These are phyloP conservation scores for Gambusia holbrooki DNA, from an alignment of 2,113 vertebrate genomes.

Conservation along the genomic window DNA sequence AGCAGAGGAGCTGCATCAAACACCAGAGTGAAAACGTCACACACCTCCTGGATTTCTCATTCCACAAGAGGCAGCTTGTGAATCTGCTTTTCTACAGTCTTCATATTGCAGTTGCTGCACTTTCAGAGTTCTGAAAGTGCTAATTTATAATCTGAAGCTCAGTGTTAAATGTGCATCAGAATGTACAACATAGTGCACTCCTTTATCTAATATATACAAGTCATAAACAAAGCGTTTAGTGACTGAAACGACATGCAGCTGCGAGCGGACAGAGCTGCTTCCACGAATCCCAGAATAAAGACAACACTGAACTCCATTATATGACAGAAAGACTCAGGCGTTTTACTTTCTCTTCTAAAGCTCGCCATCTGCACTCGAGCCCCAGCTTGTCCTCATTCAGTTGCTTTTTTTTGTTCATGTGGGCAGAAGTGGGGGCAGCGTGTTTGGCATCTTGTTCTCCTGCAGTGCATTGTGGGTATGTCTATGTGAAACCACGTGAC, in stretches of 20 bases:
- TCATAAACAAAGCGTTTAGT: neutral
- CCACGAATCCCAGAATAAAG: neutral
- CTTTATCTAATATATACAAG: neutral
- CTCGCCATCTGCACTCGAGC: neutral
- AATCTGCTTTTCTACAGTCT: neutral
- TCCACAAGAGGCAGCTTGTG: neutral
- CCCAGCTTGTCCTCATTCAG: neutral
- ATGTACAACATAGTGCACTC: neutral
- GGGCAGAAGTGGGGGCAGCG: neutral
- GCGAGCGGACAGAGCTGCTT: neutral
- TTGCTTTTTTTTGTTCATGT: neutral
- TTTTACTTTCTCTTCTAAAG: neutral
- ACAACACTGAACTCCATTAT: too few relatives aligned
- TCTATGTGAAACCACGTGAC: conserved; percentile 48
- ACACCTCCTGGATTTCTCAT: neutral
- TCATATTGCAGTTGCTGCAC: neutral
- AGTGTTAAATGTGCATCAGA: neutral
- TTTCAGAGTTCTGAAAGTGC: neutral
- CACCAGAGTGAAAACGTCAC: neutral
- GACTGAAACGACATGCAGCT: too few relatives aligned
- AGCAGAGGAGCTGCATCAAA: neutral
- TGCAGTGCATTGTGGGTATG: neutral
- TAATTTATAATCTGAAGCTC: neutral
- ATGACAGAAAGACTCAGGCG: too few relatives aligned
- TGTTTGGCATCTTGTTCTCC: accelerated